Evolutionary conservation across 2,113 vertebrate genomes (phyloP), one percentile per base, ranked within the genome.

Genomic region (Lates calcarifer): DNA sequence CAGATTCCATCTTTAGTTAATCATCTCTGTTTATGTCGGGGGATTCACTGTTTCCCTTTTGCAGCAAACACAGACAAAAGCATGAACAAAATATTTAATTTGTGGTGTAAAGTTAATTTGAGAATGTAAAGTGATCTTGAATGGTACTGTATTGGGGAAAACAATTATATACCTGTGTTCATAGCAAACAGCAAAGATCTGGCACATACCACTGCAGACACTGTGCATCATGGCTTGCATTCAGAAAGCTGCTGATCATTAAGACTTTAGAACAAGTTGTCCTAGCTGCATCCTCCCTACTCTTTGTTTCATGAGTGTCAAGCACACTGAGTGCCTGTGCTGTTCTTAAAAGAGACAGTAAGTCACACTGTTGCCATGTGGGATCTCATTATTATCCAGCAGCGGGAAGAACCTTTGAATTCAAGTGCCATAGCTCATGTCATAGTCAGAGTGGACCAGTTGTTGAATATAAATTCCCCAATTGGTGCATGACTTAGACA

Each of bases 321-420:
- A 37, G 55, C 58, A n/a, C 65, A 41, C 29, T 68, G 28, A 28
- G 68, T 57, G n/a, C 71, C 71, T 18, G 14, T 67, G 79, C 68
- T 81, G 47, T 60, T 88, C 82, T 83, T 82, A 77, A 78, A 79
- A 77, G 61, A 79, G 33, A 63, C 69, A 0, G 31, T 31, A 28
- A 63, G 65, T 85, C 77, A 49, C 72, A 10, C 39, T 67, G 51
- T 41, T 47, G 82, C 78, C 89, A 68, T 82, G 82, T 65, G 88
- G 83, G 88, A 90, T 77, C 84, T 90, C 78, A 87, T 90, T 88
- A 90, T 82, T 77, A 74, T 83, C 26, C 58, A 65, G 57, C 68
- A 84, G 60, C 56, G 69, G 67, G 37, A 51, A 71, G 51, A 49
- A 55, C 47, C 33, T 79, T 75, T 63, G 73, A 81, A 82, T 87